Evolutionary conservation across 1,140 invertebrate genomes (phyloP).

Genomic region (Potamilus streckersoni): DNA sequence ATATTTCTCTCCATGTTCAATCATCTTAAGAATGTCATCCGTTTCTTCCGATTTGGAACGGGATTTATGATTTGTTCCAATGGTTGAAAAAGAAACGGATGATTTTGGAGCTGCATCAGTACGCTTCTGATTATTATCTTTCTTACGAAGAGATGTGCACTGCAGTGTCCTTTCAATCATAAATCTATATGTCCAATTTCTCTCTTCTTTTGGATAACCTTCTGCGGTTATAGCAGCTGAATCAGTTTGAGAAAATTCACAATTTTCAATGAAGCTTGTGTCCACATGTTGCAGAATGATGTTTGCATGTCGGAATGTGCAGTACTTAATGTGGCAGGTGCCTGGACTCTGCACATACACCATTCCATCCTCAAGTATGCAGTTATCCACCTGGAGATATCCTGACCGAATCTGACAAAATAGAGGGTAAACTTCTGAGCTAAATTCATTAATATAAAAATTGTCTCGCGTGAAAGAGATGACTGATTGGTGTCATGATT

Average conservation of each 20-base stretch:
- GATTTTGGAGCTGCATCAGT: slow-evolving; percentile 32
- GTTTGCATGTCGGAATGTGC: slow-evolving; percentile 57
- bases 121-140: slow-evolving; percentile 18
- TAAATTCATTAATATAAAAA: no score
- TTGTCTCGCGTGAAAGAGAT: no score
- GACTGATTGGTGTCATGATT: no score
- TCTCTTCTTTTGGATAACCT: slow-evolving; percentile 56
- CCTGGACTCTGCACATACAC: slow-evolving; percentile 55
- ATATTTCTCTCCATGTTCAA: not conserved
- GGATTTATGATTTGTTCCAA: slow-evolving; percentile 31
- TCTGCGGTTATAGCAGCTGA: slow-evolving; percentile 56
- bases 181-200: slow-evolving; percentile 54
- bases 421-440: no score
- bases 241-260: slow-evolving; percentile 60
- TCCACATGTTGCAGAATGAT: slow-evolving; percentile 57
- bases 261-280: slow-evolving; percentile 57
- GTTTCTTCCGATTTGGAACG: slow-evolving; percentile 24
- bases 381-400: slow-evolving; percentile 61
- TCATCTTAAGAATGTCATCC: not conserved
- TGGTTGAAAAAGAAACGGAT: slow-evolving; percentile 41
- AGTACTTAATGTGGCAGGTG: slow-evolving; percentile 52
- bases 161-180: slow-evolving; percentile 39
- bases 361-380: slow-evolving; percentile 61
- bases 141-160: slow-evolving; percentile 28
- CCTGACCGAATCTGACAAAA: slow-evolving; percentile 47